These are phyloP conservation scores for Glareola pratincola DNA, from an alignment of 2,113 vertebrate species.

Conservation along the genomic window DNA sequence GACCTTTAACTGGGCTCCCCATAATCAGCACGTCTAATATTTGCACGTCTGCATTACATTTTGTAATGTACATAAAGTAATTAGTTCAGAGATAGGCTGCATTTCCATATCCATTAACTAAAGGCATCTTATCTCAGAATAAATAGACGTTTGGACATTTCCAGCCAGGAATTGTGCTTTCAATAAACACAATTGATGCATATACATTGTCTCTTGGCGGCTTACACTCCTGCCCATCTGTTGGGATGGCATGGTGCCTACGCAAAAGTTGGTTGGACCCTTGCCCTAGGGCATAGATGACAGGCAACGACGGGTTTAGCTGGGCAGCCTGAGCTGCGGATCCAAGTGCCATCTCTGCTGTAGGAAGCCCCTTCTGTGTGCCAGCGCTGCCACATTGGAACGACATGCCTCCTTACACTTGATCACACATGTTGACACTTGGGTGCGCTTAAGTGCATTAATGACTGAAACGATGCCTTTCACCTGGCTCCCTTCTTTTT, in stretches of 20 bases:
- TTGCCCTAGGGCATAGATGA: conserved; percentile 74
- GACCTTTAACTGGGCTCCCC: neutral
- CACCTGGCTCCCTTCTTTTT: conserved; percentile 38
- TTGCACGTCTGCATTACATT: neutral
- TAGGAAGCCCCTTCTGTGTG: conserved; percentile 49
- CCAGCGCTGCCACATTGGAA: conserved; percentile 31
- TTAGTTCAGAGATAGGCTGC: neutral
- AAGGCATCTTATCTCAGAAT: conserved; percentile 67
- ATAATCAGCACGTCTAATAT: neutral
- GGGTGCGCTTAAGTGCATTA: conserved; percentile 64
- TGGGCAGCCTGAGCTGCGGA: conserved; percentile 62
- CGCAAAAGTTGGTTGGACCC: conserved; percentile 73
- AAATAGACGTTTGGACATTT: conserved; percentile 65
- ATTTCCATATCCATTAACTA: conserved; percentile 55
- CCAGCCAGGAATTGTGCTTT: conserved; percentile 61
- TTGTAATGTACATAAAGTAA: neutral
- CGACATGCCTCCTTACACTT: conserved; percentile 64
- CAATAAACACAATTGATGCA: conserved; percentile 71
- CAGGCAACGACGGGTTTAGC: conserved; percentile 68
- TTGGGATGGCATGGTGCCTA: conserved; percentile 76
- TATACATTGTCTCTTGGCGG: conserved; percentile 74
- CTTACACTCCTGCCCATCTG: conserved; percentile 75
- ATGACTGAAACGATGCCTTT: conserved; percentile 54
- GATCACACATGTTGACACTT: conserved; percentile 57
- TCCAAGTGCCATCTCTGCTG: conserved; percentile 66